phyloP scores from a whole-genome alignment of 2,888 invertebrate species.

The Dendrolimus houi region DNA sequence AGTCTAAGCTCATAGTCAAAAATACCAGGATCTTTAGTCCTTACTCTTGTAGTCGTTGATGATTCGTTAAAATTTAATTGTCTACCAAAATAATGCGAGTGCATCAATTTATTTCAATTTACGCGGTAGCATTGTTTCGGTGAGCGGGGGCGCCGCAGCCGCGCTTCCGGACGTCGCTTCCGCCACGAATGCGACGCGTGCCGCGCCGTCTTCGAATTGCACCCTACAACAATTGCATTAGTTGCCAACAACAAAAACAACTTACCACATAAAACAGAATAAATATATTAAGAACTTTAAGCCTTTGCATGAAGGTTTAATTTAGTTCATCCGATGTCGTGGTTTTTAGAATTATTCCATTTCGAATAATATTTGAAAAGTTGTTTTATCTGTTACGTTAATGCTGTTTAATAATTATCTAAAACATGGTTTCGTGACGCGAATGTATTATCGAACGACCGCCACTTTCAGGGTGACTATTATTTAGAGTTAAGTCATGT shows the following conservation, averaged over 20 bases:
- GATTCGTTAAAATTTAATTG: conserved; percentile 37
- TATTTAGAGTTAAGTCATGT: conserved; percentile 48
- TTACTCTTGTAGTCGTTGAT: conserved; percentile 18
- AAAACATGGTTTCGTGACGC: conserved; percentile 47
- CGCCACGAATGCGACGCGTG: conserved; percentile 68
- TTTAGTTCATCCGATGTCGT: background rate
- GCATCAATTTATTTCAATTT: conserved; percentile 75
- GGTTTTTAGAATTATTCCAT: conserved; percentile 1
- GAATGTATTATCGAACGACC: conserved; percentile 42
- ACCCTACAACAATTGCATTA: conserved; percentile 57
- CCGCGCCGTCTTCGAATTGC: conserved; percentile 65
- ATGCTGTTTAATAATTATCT: conserved; percentile 70
- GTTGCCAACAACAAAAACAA: conserved; percentile 46
- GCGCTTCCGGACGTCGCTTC: conserved; percentile 60
- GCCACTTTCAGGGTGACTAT: conserved; percentile 42
- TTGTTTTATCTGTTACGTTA: conserved; percentile 61
- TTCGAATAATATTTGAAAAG: conserved; percentile 7
- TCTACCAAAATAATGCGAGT: conserved; percentile 48
- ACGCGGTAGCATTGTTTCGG: conserved; percentile 64
- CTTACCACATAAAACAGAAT: conserved; percentile 14
- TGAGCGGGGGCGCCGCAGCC: conserved; percentile 52
- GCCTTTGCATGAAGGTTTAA: background rate
- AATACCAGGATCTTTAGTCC: too few relatives aligned
- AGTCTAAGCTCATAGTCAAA: too few relatives aligned
- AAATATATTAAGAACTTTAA: background rate